phyloP scores from a whole-genome alignment of 2,797 vertebrate species.

The Micropoecilia bifurca region DNA sequence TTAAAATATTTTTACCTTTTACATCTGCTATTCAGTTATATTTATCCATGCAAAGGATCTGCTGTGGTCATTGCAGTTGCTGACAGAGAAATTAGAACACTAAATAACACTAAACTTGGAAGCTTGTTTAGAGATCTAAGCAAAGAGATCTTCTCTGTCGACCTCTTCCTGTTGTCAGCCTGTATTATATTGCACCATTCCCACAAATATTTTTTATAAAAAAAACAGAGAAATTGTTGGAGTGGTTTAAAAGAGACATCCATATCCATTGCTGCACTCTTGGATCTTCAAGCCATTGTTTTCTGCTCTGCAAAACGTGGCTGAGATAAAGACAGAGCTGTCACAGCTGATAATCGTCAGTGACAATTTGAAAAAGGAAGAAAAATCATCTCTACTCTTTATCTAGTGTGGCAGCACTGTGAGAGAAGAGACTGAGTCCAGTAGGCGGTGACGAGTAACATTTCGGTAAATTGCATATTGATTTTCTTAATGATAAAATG shows the following conservation, averaged over 20 bases:
- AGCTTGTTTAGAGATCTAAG: background rate
- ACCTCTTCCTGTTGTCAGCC: conserved; percentile 4
- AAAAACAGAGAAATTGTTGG: conserved; percentile 9
- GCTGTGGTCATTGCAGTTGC: background rate
- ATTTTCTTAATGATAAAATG: conserved; percentile 65
- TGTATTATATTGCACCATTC: conserved; percentile 7
- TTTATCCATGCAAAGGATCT: background rate
- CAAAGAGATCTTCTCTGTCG: background rate
- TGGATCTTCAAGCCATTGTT: conserved; percentile 19
- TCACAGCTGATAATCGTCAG: conserved; percentile 40
- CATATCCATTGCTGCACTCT: conserved; percentile 9
- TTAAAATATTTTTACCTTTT: background rate
- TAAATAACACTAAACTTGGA: background rate
- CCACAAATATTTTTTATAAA: conserved; percentile 7
- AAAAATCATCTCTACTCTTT: conserved; percentile 29
- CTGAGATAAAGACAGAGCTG: conserved; percentile 29
- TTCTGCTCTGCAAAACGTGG: conserved; percentile 25
- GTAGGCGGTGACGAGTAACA: conserved; percentile 45
- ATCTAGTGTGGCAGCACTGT: conserved; percentile 22
- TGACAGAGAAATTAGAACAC: background rate
- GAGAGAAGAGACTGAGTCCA: conserved; percentile 12
- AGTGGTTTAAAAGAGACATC: conserved; percentile 9
- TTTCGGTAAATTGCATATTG: conserved; percentile 69
- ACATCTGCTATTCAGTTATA: background rate
- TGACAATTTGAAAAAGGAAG: conserved; percentile 33